Conservation (phyloP, 2,888 invertebrate species). For the Athrips mouffetella region DNA sequence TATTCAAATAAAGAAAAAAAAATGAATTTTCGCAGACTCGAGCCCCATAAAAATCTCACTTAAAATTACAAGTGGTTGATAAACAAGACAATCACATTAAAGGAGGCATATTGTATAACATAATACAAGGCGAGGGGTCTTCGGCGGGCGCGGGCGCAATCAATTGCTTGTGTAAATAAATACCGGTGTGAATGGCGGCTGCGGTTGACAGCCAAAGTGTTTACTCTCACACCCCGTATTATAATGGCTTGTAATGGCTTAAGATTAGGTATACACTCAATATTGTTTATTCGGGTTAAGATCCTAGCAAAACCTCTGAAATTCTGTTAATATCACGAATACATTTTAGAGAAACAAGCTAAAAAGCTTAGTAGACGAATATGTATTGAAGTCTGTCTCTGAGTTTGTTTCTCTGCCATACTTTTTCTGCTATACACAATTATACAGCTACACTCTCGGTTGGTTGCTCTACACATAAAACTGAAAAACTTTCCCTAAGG, state of each 20-base stretch:
- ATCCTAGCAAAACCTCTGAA: neutral
- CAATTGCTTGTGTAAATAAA: slow-evolving; percentile 63
- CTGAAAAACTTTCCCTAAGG: too few relatives aligned
- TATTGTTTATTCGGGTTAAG: neutral
- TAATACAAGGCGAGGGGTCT: neutral
- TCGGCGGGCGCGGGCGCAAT: slow-evolving; percentile 35
- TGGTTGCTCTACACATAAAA: too few relatives aligned
- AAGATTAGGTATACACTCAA: neutral
- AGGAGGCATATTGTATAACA: slow-evolving; percentile 23
- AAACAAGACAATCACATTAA: slow-evolving; percentile 35
- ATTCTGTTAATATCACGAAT: too few relatives aligned
- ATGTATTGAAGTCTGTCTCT: too few relatives aligned
- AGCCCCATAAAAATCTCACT: neutral
- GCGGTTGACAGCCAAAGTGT: slow-evolving; percentile 40
- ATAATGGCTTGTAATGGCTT: neutral
- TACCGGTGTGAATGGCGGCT: slow-evolving; percentile 51
- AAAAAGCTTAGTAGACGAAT: too few relatives aligned
- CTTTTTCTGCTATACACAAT: too few relatives aligned
- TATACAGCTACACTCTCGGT: too few relatives aligned
- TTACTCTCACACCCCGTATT: slow-evolving; percentile 26
- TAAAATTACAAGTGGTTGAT: slow-evolving; percentile 33
- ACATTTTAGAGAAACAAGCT: too few relatives aligned
- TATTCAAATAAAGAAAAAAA: too few relatives aligned
- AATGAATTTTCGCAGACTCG: too few relatives aligned
- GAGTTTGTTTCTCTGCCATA: too few relatives aligned